A percentile compares a stretch with the other conserved stretches of the same genome.
Evolutionary conservation across 2,888 invertebrate species (phyloP).

Genomic region (Cyclophora punctaria): DNA sequence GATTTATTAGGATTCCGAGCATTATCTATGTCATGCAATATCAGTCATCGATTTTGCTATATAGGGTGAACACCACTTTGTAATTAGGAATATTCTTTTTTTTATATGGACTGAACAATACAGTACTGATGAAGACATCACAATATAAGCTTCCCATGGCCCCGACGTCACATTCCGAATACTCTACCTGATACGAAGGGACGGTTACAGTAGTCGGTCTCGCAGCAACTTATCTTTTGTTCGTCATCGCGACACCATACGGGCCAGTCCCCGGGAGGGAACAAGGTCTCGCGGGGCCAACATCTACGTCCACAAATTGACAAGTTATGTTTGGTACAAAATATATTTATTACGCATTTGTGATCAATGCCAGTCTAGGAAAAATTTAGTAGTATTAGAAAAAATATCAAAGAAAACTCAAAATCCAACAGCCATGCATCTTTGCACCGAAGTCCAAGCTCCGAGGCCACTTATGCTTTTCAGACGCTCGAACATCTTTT

Average conservation of each 20-base stretch:
- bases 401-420: constrained; percentile 32
- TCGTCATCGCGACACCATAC: constrained; percentile 75
- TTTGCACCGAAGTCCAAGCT: constrained; percentile 51
- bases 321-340: constrained; percentile 31
- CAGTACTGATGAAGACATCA: constrained; percentile 51
- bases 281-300: constrained; percentile 72
- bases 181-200: constrained; percentile 57
- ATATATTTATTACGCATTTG: constrained; percentile 25
- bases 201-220: constrained; percentile 82
- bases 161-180: constrained; percentile 49
- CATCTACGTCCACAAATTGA: constrained; percentile 72
- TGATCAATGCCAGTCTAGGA: constrained; percentile 69
- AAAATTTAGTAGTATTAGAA: constrained; percentile 55
- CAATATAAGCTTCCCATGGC: constrained; percentile 56
- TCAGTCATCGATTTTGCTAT: too few relatives aligned
- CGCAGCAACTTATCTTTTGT: constrained; percentile 74
- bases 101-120: constrained; percentile 26
- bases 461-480: constrained; percentile 10
- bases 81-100: neutral
- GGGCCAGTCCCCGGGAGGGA: constrained; percentile 77
- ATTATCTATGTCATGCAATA: too few relatives aligned
- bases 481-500: constrained; percentile 5
- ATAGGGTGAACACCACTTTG: too few relatives aligned
- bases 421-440: constrained; percentile 56
- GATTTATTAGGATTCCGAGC: too few relatives aligned